phyloP scores from a whole-genome alignment of 2,888 invertebrate genomes.

The Melanotus villosus region DNA sequence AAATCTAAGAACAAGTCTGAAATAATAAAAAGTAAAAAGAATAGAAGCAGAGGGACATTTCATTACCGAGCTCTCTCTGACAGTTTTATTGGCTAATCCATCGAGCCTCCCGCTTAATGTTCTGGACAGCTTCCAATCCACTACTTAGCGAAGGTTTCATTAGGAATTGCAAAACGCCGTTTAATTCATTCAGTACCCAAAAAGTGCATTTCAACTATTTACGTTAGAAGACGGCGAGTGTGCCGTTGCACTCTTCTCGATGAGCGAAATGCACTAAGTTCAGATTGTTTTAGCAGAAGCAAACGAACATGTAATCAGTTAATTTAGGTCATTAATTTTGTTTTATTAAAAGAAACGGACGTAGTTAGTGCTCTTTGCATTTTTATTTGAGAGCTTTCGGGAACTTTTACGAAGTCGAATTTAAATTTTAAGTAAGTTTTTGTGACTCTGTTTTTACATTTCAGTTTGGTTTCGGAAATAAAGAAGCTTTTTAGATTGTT shows the following conservation, averaged over 20 bases:
- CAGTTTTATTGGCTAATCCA: slow-evolving; percentile 49
- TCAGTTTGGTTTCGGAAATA: too few species aligned
- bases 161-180: slow-evolving; percentile 34
- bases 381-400: neutral
- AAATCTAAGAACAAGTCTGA: neutral
- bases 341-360: neutral
- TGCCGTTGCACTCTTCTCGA: neutral
- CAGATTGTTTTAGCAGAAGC: neutral
- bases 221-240: slow-evolving; percentile 9
- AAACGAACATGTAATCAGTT: slow-evolving; percentile 5
- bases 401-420: neutral
- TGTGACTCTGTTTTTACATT: neutral
- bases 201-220: slow-evolving; percentile 27
- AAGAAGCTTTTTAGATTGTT: too few species aligned
- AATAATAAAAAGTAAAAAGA: slow-evolving; percentile 5
- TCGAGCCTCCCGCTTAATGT: slow-evolving; percentile 43
- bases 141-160: slow-evolving; percentile 46
- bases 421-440: neutral
- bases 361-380: neutral
- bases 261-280: neutral
- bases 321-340: slow-evolving; percentile 7
- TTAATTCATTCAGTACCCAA: slow-evolving; percentile 33
- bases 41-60: slow-evolving; percentile 32
- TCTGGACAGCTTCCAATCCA: slow-evolving; percentile 46
- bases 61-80: slow-evolving; percentile 41